Percentiles rank a stretch among this genome's conserved stretches.
phyloP scores from a whole-genome alignment of 2,888 invertebrate genomes.

The Idaea biselata region DNA sequence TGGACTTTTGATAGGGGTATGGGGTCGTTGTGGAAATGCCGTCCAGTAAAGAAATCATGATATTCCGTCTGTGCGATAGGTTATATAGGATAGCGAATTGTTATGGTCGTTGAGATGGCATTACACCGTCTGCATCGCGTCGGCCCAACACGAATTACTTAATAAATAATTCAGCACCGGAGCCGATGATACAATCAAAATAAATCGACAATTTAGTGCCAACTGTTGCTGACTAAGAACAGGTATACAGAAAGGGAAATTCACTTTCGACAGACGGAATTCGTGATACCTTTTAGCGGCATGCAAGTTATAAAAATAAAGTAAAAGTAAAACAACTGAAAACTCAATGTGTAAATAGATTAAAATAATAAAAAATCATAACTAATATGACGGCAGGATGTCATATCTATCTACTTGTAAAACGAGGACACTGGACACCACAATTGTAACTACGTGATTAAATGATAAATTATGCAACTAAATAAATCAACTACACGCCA shows the following conservation, averaged over 20 bases:
- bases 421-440: neutral
- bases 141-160: neutral
- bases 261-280: neutral
- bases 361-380: conserved; percentile 3
- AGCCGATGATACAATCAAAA: conserved; percentile 3
- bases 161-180: neutral
- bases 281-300: conserved; percentile 11
- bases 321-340: conserved; percentile 3
- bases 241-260: neutral
- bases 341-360: conserved; percentile 3
- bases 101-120: conserved; percentile 4
- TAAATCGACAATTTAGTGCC: neutral
- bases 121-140: neutral
- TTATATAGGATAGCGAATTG: no score
- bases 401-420: neutral
- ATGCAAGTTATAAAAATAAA: conserved; percentile 18
- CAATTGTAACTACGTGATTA: conserved; percentile 1
- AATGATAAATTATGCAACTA: conserved; percentile 8
- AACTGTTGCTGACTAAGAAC: neutral
- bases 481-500: conserved; percentile 9
- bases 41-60: conserved; percentile 18
- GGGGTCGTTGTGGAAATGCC: conserved; percentile 20
- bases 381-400: neutral
- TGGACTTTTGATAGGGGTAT: neutral
- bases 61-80: conserved; percentile 3